Base-by-base conservation (phyloP, 2,797 vertebrate genomes). In the Enteromius treurensis region DNA sequence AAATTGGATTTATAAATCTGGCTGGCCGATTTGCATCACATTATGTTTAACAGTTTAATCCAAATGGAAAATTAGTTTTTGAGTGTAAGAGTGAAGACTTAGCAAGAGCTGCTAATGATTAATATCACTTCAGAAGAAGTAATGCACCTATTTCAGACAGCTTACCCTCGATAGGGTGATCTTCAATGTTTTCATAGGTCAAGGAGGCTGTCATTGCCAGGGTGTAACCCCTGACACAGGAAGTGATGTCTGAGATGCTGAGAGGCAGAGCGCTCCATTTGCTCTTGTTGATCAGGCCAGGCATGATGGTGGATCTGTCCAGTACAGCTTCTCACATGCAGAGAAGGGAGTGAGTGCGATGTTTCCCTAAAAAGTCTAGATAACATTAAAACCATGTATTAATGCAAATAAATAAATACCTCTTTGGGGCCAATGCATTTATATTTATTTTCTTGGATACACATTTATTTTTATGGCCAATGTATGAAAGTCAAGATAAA, bases 151-250 rank as follows among this genome's bases (percentile, higher is more conserved):
- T 62, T 23, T 23, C 10, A 55, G 37, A 45, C 2, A 64, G 15
- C 19, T 94, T 89, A 97, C 98, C 98, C 91, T 98, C 96, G 7
- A 98, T 94, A 14, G 96, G 94, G 80, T 97, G 96, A 69, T 94
- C 91, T 78, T 98, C 97, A 0, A 97, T 95, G 88, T 98, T 99
- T 92, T 95, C 94, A 75, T 99, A 99, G 79, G 96, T 97, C 90
- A 99, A 95, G 9, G 96, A 96, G 29, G 98, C 97, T 0, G 97
- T 98, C 93, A 98, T 94, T 62, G 97, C 97, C 23, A 98, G 92
- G 51, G 97, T 97, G 0, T 98, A 99, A 80, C 98, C 98, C 0
- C 96, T 95, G 91, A 99, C 96, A 0, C 96, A 98, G 74, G 97
- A 96, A 5, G 96, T 97, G 92, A 99, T 96, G 73, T 99, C 96